Percentiles rank a stretch among this genome's conserved stretches.
Conservation (phyloP, 2,797 vertebrate species). For the Rhabdophis nuchalis region DNA sequence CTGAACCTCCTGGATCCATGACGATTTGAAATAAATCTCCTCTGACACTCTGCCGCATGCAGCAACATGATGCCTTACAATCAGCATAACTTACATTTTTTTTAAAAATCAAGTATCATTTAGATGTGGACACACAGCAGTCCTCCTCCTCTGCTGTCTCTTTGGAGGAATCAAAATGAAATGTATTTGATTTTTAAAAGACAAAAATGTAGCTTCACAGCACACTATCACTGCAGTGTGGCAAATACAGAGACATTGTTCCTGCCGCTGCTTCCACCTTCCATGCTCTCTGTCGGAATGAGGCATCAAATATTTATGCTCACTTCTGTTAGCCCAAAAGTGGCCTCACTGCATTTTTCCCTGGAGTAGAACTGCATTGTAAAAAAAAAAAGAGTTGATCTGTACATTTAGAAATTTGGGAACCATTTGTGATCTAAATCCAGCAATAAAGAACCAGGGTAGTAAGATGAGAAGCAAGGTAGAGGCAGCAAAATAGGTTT, state of each 20-base stretch:
- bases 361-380: conserved; percentile 31
- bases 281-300: conserved; percentile 19
- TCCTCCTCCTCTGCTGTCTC: background rate
- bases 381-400: conserved; percentile 14
- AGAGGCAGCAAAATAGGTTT: conserved; percentile 20
- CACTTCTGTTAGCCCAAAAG: conserved; percentile 48
- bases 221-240: background rate
- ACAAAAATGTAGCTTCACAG: background rate
- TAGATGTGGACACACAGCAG: background rate
- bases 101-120: background rate
- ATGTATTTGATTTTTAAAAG: background rate
- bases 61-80: background rate
- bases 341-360: conserved; percentile 35
- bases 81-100: background rate
- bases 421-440: conserved; percentile 52
- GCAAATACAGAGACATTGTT: background rate
- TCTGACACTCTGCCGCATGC: background rate
- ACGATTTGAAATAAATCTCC: background rate
- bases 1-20: background rate
- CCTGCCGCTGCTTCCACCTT: background rate
- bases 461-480: conserved; percentile 30
- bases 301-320: conserved; percentile 52
- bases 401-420: conserved; percentile 27
- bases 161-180: background rate
- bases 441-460: conserved; percentile 34